phyloP scores from a whole-genome alignment of 64 coral and sea anemone genomes.

The Dendrophyllia cribrosa region DNA sequence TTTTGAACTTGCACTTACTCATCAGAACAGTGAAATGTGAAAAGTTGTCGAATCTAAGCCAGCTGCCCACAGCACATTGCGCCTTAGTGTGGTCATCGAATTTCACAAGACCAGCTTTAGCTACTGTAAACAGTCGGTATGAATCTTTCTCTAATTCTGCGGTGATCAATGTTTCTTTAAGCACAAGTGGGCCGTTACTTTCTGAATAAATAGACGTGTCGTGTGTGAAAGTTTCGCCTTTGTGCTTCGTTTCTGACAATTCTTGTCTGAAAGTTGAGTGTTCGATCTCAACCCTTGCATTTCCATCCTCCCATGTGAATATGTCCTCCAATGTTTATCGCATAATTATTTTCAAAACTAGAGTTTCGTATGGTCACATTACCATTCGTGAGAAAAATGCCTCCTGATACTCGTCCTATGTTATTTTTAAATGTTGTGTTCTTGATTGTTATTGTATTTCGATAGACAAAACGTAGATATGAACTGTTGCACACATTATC shows the following conservation, averaged over 20 bases:
- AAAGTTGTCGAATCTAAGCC: slow-evolving; percentile 32
- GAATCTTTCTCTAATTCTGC: slow-evolving; percentile 23
- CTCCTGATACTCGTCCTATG: not conserved
- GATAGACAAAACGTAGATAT: not conserved
- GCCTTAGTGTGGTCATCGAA: slow-evolving; percentile 27
- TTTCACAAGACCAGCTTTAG: slow-evolving; percentile 25
- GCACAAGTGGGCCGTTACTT: not conserved
- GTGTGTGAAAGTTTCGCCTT: not conserved
- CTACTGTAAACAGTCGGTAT: slow-evolving; percentile 7
- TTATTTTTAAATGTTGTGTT: slow-evolving; percentile 4
- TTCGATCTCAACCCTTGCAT: not conserved
- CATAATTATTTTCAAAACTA: slow-evolving; percentile 40
- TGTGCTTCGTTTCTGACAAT: not conserved
- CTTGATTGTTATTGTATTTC: not conserved
- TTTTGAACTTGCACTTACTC: slow-evolving; percentile 10
- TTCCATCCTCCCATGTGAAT: slow-evolving; percentile 22
- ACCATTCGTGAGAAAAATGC: slow-evolving; percentile 14
- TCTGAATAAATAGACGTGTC: slow-evolving; percentile 38
- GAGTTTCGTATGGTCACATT: slow-evolving; percentile 9
- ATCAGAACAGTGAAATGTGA: not conserved
- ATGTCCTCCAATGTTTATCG: slow-evolving; percentile 18
- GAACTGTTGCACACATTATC: not conserved
- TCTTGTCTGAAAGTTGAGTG: slow-evolving; percentile 28
- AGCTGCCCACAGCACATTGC: slow-evolving; percentile 42
- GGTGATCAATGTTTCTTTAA: not conserved